Conservation (phyloP, 2,113 vertebrate species). For the Orientallactaga bullata region DNA sequence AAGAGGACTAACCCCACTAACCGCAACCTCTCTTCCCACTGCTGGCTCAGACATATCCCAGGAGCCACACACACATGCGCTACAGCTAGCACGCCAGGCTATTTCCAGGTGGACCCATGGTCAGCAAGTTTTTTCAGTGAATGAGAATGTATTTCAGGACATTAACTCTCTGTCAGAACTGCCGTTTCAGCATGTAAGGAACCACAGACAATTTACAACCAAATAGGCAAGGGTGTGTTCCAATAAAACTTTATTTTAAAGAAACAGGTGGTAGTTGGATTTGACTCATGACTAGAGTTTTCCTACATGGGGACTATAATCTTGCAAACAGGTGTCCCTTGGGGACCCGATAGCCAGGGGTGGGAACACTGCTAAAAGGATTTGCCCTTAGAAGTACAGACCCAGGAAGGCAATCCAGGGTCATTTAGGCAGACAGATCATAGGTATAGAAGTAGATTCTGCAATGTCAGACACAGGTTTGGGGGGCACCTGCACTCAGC, state of each 20-base stretch:
- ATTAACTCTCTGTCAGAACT: neutral
- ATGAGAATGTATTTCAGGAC: constrained; percentile 11
- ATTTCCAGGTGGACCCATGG: neutral
- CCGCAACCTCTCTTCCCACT: neutral
- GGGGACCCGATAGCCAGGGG: neutral
- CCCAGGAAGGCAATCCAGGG: neutral
- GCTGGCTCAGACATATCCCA: neutral
- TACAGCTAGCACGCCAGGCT: neutral
- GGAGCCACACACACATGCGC: neutral
- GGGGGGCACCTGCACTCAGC: neutral
- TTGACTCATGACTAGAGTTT: neutral
- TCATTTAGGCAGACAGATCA: neutral
- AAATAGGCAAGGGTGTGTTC: constrained; percentile 2
- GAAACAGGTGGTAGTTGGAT: neutral
- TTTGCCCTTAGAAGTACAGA: neutral
- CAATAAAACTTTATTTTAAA: constrained; percentile 20
- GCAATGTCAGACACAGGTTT: neutral
- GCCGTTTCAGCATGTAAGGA: constrained; percentile 53
- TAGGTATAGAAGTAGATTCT: neutral
- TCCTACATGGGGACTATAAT: neutral
- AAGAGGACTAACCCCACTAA: neutral
- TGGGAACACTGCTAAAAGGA: neutral
- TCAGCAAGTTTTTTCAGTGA: neutral
- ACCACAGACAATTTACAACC: neutral
- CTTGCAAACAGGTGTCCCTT: neutral